These are phyloP conservation scores for Geococcyx californianus DNA, from an alignment of 2,113 vertebrate species.

Conservation along the genomic window DNA sequence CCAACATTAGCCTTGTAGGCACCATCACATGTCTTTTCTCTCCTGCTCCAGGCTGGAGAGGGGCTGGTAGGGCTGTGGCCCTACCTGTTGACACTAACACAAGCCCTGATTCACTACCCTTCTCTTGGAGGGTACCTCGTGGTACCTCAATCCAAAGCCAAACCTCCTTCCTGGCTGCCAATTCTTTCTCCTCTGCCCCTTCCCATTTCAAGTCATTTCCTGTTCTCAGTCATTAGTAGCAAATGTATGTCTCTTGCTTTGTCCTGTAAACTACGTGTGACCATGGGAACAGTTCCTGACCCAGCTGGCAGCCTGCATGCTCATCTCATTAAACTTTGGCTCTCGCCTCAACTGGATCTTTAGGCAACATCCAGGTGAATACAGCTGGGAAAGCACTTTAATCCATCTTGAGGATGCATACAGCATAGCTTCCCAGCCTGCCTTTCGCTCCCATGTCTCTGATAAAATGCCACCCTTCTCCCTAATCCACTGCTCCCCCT, in stretches of 20 bases:
- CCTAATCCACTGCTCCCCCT: not conserved
- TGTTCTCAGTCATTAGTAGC: constrained; percentile 31
- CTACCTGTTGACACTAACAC: not conserved
- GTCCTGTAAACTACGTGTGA: constrained; percentile 40
- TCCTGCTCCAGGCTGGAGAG: not conserved
- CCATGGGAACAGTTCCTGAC: constrained; percentile 60
- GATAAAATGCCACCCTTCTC: not conserved
- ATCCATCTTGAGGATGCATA: not conserved
- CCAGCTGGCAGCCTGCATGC: not conserved
- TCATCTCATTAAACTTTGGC: constrained; percentile 54
- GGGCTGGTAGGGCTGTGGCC: fast-evolving
- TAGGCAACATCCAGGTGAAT: constrained; percentile 58
- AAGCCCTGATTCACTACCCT: not conserved
- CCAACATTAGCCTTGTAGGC: not conserved
- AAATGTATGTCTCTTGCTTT: constrained; percentile 33
- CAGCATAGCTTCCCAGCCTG: not conserved
- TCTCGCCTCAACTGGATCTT: not conserved
- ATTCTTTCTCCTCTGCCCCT: not conserved
- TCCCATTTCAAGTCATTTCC: not conserved
- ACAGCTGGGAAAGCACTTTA: constrained; percentile 60
- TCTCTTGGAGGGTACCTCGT: not conserved
- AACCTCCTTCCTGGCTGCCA: not conserved
- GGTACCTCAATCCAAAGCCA: not conserved
- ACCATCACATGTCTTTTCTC: not conserved
- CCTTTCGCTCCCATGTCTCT: not conserved